Base-by-base conservation (phyloP, 2,888 invertebrate species). In the Agrilus mali region DNA sequence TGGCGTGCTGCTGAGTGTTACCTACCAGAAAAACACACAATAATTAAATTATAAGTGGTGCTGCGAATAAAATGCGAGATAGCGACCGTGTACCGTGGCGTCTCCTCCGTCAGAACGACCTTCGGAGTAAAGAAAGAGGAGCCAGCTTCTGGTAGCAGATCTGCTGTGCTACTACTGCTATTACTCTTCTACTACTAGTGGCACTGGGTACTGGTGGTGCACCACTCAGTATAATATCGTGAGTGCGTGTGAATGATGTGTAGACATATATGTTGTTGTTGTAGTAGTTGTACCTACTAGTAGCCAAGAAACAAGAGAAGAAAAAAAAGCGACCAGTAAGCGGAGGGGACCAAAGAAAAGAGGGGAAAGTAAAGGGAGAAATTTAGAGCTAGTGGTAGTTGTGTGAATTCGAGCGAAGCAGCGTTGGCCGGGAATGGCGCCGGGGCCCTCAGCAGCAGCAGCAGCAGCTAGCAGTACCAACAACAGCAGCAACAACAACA, bases 361-460 rank as follows among this genome's bases (percentile, higher is more conserved):
- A 63, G 65, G 65, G 67, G 65, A 66, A 67, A 67, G 65, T 65
- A 66, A 66, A 66, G 66, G 64, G 64, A 67, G 66, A 67, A 67
- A 67, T 67, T 66, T 61, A 63, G 63, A 63, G 58, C 57, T 60
- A 59, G 61, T 61, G 61, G 61, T 63, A 60, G 61, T 63, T 60
- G 62, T 59, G 61, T 57, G 61, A 60, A 61, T 60, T 60, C 58
- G 60, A 56, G 59, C 58, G 58, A 27, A 27, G 27, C 53, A 56
- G 55, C 59, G 58, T 27, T 27, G 27, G 27, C 10, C 27, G 27
- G 27, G 27, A 27, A 27, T 27, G 34, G 36, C 41, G 33, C 35
- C 34, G 34, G 12, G 38, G 17, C 20, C 14, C 27, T 14, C 38
- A 14, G 14, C 17, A 20, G 22, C 22, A 35, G 14, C n/a, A 14